phyloP scores from a whole-genome alignment of 2,797 vertebrate species.

The Vireo griseus region DNA sequence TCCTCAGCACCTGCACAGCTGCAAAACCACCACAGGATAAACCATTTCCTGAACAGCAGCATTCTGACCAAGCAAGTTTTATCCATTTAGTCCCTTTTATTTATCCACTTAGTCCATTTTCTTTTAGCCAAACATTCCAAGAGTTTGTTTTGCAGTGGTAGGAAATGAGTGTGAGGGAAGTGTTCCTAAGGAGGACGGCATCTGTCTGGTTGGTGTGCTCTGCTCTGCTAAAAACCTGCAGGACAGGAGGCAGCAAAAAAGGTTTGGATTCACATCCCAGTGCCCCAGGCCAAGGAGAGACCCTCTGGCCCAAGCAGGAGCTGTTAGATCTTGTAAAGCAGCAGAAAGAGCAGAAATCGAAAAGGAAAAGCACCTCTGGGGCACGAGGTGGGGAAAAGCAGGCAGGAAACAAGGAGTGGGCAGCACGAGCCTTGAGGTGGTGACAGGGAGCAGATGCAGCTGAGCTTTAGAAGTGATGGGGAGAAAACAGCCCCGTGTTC shows the following conservation, averaged over 20 bases:
- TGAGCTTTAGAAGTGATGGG: not conserved
- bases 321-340: not conserved
- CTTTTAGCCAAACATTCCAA: not conserved
- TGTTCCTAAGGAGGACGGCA: fast-evolving
- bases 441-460: not conserved
- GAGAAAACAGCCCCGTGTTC: not conserved
- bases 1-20: not conserved
- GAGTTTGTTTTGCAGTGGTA: fast-evolving
- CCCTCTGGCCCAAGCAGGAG: not conserved
- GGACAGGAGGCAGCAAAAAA: not conserved
- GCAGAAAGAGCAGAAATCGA: not conserved
- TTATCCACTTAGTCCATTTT: not conserved
- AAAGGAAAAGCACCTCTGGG: not conserved
- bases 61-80: not conserved
- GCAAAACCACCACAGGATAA: not conserved
- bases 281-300: not conserved
- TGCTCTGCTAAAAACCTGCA: not conserved
- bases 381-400: not conserved
- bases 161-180: not conserved
- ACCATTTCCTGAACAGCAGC: fast-evolving
- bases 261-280: not conserved
- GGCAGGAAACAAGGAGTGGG: not conserved
- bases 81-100: not conserved
- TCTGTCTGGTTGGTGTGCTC: not conserved
- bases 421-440: not conserved